phyloP scores from a whole-genome alignment of 2,888 invertebrate species.

The Drosophila paranaensis region DNA sequence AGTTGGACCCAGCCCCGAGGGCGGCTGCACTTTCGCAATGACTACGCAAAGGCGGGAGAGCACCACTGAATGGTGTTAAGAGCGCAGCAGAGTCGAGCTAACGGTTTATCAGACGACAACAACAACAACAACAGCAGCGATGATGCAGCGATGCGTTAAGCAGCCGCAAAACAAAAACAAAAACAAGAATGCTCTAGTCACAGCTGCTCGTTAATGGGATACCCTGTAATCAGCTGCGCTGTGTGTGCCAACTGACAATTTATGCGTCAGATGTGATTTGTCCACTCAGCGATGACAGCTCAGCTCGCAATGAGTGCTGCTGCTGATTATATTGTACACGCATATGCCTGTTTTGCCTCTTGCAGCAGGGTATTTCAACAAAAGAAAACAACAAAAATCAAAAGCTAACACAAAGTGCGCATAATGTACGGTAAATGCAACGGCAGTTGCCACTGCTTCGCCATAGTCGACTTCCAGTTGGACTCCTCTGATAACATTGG shows the following conservation, averaged over 20 bases:
- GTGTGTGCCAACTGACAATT: not conserved
- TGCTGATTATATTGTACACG: not conserved
- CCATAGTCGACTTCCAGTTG: slow-evolving; percentile 7
- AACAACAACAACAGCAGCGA: slow-evolving; percentile 8
- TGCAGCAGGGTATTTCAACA: slow-evolving; percentile 6
- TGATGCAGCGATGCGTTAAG: slow-evolving; percentile 60
- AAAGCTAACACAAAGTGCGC: slow-evolving; percentile 31
- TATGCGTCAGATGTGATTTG: not conserved
- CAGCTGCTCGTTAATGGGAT: not conserved
- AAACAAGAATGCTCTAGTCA: slow-evolving; percentile 4
- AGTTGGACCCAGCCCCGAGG: slow-evolving; percentile 58
- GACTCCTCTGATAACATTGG: not conserved
- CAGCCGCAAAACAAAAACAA: slow-evolving; percentile 43
- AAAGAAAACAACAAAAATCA: slow-evolving; percentile 11
- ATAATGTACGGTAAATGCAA: slow-evolving; percentile 30
- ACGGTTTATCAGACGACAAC: slow-evolving; percentile 53
- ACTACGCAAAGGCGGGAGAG: slow-evolving; percentile 30
- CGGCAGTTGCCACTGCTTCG: not conserved
- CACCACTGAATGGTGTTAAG: slow-evolving; percentile 6
- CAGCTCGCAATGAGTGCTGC: not conserved
- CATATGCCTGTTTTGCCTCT: not conserved
- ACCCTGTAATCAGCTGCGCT: slow-evolving; percentile 9
- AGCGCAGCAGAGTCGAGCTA: slow-evolving; percentile 35
- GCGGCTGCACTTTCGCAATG: slow-evolving; percentile 64
- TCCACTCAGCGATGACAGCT: not conserved